These are phyloP conservation scores for Pasiphila rectangulata DNA, from an alignment of 2,888 invertebrate species.

Conservation along the genomic window DNA sequence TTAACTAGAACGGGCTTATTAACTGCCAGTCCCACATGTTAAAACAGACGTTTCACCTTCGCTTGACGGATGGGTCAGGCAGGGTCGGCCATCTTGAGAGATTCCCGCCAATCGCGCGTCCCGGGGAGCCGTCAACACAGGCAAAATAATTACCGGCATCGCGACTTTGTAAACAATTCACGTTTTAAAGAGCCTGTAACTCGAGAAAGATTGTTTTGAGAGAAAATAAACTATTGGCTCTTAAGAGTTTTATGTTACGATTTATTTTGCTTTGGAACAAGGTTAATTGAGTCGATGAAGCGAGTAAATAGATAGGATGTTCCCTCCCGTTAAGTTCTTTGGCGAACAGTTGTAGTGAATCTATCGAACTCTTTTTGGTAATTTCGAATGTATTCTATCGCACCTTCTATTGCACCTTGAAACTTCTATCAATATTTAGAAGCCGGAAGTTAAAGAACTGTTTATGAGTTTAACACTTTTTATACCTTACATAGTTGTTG, in stretches of 20 bases:
- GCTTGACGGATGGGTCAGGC: slow-evolving; percentile 75
- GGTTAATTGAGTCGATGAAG: slow-evolving; percentile 14
- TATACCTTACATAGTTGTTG: too few species aligned
- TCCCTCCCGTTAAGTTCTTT: too few species aligned
- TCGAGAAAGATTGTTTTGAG: slow-evolving; percentile 51
- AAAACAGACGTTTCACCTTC: slow-evolving; percentile 77
- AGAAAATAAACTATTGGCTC: slow-evolving; percentile 28
- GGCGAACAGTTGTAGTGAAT: neutral
- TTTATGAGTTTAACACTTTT: too few species aligned
- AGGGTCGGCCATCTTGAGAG: slow-evolving; percentile 73
- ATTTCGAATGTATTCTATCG: too few species aligned
- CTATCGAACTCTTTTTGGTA: neutral
- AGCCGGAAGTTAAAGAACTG: too few species aligned
- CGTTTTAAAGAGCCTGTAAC: slow-evolving; percentile 55
- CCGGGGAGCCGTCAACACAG: slow-evolving; percentile 63
- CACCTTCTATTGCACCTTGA: too few species aligned
- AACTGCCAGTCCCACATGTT: slow-evolving; percentile 70
- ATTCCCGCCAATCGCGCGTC: slow-evolving; percentile 67
- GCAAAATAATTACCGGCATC: slow-evolving; percentile 61
- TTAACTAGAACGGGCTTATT: slow-evolving; percentile 57
- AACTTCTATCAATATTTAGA: too few species aligned
- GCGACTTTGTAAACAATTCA: slow-evolving; percentile 60
- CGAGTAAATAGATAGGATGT: slow-evolving; percentile 5
- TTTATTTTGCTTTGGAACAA: slow-evolving; percentile 16
- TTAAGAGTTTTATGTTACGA: slow-evolving; percentile 19